Evolutionary conservation across 2,888 invertebrate genomes (phyloP).

Genomic region (Aspidapion aeneum): DNA sequence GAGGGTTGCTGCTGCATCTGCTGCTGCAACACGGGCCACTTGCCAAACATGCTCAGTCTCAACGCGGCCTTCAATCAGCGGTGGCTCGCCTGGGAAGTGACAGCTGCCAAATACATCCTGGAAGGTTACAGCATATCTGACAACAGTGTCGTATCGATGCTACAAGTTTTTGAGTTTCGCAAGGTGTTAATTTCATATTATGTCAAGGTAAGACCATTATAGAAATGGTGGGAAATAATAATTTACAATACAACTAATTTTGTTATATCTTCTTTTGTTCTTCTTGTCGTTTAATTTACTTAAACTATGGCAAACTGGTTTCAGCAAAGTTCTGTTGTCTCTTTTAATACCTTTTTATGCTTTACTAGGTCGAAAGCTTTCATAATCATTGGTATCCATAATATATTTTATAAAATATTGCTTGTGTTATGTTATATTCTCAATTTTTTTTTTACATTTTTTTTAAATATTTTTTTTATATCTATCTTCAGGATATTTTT

Average conservation of each 20-base stretch:
- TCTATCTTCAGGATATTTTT: no score
- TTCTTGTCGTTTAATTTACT: neutral
- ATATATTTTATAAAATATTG: no score
- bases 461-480: no score
- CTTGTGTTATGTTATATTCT: no score
- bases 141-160: constrained; percentile 94
- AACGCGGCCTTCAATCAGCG: constrained; percentile 97
- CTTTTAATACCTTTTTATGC: no score
- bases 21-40: constrained; percentile 86
- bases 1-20: constrained; percentile 82
- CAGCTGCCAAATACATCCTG: constrained; percentile 93
- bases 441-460: no score
- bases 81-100: constrained; percentile 98
- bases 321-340: no score
- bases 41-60: constrained; percentile 85
- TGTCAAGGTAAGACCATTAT: constrained; percentile 89
- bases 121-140: constrained; percentile 99
- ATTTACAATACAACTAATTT: no score
- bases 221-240: no score
- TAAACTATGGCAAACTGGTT: neutral
- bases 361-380: no score
- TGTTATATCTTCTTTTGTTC: no score
- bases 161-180: constrained; percentile 96
- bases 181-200: constrained; percentile 97
- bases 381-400: no score